phyloP scores from a whole-genome alignment of 2,888 invertebrate species.

The Melinaea menophilus region DNA sequence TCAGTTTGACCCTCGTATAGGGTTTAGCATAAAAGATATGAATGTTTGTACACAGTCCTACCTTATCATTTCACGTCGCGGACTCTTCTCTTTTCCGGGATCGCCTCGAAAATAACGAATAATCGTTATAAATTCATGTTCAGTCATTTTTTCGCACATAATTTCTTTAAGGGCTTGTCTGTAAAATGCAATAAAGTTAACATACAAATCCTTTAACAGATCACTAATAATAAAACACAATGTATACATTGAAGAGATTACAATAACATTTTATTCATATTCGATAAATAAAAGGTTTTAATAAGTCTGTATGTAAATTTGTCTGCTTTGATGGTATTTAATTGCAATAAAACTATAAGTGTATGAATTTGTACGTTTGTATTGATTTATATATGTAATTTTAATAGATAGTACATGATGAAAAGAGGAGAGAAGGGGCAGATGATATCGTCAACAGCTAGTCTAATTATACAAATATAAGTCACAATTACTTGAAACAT shows the following conservation, averaged over 20 bases:
- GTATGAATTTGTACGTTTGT: no score
- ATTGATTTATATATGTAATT: not conserved
- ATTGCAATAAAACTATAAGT: no score
- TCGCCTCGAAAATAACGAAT: conserved; percentile 84
- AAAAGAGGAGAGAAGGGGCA: no score
- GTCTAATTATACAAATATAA: no score
- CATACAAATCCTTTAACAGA: not conserved
- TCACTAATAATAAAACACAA: no score
- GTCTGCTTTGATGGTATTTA: no score
- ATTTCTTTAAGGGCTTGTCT: conserved; percentile 82
- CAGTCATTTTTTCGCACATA: conserved; percentile 83
- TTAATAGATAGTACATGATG: not conserved
- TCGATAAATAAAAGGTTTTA: no score
- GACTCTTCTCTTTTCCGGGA: conserved; percentile 65
- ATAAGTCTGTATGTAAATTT: no score
- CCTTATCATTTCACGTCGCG: conserved; percentile 66
- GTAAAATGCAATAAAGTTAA: conserved; percentile 15
- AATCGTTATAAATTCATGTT: conserved; percentile 89
- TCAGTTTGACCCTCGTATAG: no score
- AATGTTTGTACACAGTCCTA: conserved; percentile 25
- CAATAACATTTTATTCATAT: no score
- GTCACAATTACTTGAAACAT: conserved; percentile 64
- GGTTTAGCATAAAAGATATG: not conserved
- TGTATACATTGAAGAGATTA: no score
- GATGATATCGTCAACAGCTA: no score